Base-by-base conservation (phyloP, 2,797 vertebrate species). In the Anguilla marmorata region DNA sequence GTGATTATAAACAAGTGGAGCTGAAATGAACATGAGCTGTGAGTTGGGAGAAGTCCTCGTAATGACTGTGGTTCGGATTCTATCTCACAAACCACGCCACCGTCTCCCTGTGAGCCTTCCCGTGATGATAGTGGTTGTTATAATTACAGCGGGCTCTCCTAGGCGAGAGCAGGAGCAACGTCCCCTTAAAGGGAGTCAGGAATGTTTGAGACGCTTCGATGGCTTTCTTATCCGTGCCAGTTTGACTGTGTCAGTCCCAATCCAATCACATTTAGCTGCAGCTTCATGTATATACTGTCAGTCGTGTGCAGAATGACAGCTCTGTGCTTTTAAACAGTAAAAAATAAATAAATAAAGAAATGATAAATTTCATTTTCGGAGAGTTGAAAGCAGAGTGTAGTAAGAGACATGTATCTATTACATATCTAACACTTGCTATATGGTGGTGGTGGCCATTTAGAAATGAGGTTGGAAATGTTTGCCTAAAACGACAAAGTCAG, bases 221-320 rank as follows among this genome's bases (percentile, higher is more conserved):
- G 74, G 45, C 45, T 82, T 48, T 82, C 19, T 82, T 82, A 9
- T n/a, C 24, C n/a, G 79, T 82, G 79, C 21, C 79, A 50, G 45
- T 50, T 45, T 48, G 79, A 82, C 19, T 12, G n/a, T n/a, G 45
- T 82, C 79, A 82, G 19, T 82, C 79, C 41, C 79, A 82, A 50
- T 82, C 21, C 41, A 8, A 82, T 48, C 19, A 82, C 50, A 50
- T 82, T 82, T 50, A 48, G 45, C 21, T 48, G 3, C 45, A n/a
- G 79, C 41, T 82, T 82, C 45, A 82, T 82, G 79, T 50, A n/a
- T 82, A 50, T 30, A 82, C n/a, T 82, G 79, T 82, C 21, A 9
- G 79, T 50, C 1, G 21, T 50, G 45, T 21, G n/a, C 9, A 4
- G 45, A 24, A 48, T 50, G 45, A 82, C 79, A 82, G 41, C 24